Evolutionary conservation across 2,888 invertebrate species (phyloP).

Genomic region (Sesia bembeciformis): DNA sequence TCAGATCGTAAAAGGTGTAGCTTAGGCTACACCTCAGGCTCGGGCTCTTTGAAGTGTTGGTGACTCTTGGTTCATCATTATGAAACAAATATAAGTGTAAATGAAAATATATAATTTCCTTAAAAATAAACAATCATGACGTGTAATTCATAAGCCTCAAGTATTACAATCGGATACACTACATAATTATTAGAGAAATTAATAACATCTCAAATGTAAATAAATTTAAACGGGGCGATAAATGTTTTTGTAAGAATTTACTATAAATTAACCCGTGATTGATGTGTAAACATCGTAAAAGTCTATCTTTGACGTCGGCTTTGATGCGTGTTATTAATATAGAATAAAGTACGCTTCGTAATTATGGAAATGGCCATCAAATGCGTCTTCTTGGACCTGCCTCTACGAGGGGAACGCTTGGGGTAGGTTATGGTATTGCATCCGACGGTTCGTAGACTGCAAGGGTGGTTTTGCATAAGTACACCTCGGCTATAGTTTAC

Average conservation of each 20-base stretch:
- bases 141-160: background rate
- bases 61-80: too few relatives aligned
- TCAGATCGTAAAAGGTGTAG: too few relatives aligned
- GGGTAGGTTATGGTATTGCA: constrained; percentile 69
- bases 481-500: constrained; percentile 44
- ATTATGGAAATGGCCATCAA: constrained; percentile 62
- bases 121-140: background rate
- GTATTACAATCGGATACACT: background rate
- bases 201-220: background rate
- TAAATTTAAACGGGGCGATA: background rate
- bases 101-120: background rate
- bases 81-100: background rate
- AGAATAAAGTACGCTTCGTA: constrained; percentile 19
- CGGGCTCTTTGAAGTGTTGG: too few relatives aligned
- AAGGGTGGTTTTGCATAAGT: constrained; percentile 63
- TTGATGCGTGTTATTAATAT: background rate
- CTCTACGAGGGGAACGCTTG: constrained; percentile 60
- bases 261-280: constrained; percentile 4
- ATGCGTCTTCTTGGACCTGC: constrained; percentile 55
- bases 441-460: constrained; percentile 55
- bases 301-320: background rate
- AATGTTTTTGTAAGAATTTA: background rate
- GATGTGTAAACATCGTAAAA: constrained; percentile 1
- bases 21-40: too few relatives aligned
- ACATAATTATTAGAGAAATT: background rate